Evolutionary conservation across 1,140 invertebrate species (phyloP).

Genomic region (Atta colombica): DNA sequence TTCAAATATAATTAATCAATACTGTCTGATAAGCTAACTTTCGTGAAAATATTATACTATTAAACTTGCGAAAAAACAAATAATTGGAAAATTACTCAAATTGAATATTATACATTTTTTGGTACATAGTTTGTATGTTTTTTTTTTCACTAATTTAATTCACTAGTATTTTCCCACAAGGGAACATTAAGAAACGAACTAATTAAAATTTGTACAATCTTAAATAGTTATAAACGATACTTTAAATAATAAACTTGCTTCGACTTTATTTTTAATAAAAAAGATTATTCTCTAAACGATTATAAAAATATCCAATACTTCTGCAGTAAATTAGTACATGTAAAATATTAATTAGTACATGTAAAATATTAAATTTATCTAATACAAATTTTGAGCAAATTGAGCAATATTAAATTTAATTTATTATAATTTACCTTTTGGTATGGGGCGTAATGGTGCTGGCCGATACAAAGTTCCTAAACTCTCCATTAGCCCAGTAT

Average conservation of each 20-base stretch:
- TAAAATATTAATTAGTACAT: not conserved
- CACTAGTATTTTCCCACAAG: too few species aligned
- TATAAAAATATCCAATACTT: not conserved
- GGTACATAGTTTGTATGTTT: too few species aligned
- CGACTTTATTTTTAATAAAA: not conserved
- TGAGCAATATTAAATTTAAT: not conserved
- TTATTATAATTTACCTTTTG: constrained; percentile 76
- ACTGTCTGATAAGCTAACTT: not conserved
- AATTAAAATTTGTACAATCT: not conserved
- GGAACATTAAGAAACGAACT: not conserved
- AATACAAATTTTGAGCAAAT: constrained; percentile 7
- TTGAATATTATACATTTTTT: too few species aligned
- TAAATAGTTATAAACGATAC: not conserved
- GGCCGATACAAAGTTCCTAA: constrained; percentile 78
- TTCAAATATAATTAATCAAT: constrained; percentile 4
- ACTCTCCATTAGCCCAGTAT: constrained; percentile 71
- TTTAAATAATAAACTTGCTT: not conserved
- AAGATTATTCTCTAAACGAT: not conserved
- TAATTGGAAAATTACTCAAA: too few species aligned
- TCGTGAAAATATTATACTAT: too few species aligned
- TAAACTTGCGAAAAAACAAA: too few species aligned
- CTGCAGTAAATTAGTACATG: too few species aligned
- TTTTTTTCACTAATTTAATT: too few species aligned
- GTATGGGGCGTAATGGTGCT: constrained; percentile 77
- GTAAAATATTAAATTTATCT: not conserved